Conservation (phyloP, 2,888 invertebrate genomes). For the Petrolisthes manimaculis region DNA sequence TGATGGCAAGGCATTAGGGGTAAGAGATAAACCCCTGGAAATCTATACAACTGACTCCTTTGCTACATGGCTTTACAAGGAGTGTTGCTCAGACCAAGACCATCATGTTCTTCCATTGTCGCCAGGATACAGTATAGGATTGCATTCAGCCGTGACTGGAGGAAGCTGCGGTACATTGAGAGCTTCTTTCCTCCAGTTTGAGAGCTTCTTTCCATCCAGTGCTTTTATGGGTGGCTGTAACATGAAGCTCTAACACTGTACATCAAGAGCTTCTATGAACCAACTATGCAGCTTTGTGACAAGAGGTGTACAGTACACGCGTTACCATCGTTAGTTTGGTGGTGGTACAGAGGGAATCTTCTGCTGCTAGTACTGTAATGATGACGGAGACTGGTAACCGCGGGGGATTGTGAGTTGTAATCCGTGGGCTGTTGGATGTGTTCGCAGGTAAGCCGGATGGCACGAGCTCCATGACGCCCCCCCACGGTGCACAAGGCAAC, state of each 20-base stretch:
- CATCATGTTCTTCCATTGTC: too few relatives aligned
- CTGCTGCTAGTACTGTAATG: not conserved
- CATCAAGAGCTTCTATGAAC: not conserved
- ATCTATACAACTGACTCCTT: not conserved
- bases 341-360: not conserved
- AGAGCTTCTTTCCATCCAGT: too few relatives aligned
- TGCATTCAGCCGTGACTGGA: too few relatives aligned
- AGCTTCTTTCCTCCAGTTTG: too few relatives aligned
- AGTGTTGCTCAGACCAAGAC: not conserved
- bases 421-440: slow-evolving; percentile 11
- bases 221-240: not conserved
- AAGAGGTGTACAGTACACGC: not conserved
- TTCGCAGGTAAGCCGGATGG: slow-evolving; percentile 54
- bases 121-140: too few relatives aligned
- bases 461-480: slow-evolving; percentile 50
- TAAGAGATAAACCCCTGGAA: not conserved
- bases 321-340: too few relatives aligned
- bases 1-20: not conserved
- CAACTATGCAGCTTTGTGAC: not conserved
- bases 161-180: too few relatives aligned
- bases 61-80: not conserved
- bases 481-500: slow-evolving; percentile 40
- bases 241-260: not conserved
- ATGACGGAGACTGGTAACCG: not conserved
- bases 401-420: not conserved